Base-by-base conservation (phyloP, 2,888 invertebrate genomes). In the Balanococcus diminutus region DNA sequence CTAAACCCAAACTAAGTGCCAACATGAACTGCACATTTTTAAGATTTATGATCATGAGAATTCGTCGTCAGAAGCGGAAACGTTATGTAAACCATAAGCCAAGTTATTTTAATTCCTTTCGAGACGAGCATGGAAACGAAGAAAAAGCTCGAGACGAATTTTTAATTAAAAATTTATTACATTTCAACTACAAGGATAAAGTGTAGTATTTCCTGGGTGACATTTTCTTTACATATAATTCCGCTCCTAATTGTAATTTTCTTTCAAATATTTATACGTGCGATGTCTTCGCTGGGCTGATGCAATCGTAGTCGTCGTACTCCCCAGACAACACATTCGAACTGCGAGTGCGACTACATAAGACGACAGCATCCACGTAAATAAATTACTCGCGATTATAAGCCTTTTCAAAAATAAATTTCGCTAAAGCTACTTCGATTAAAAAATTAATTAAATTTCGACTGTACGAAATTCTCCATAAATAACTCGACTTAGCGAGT, bases 381-480 rank as follows among this genome's bases (percentile, higher is more conserved):
- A 79, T 79, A 32, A 36, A 79, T 36, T 32, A 79, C 19, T 36
- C 16, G 32, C 36, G 8, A 79, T 79, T 32, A 36, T 32, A 32
- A 79, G 36, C 36, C 75, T n/a, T 36, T 79, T 19, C 28, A 19
- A 36, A 36, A 79, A 79, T 9, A 32, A 36, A 79, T 36, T 16
- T 67, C 36, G 75, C 8, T 79, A 25, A n/a, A 32, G 31, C 1
- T 75, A n/a, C 36, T 36, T 32, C 75, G 75, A 79, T 79, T 36
- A 79, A 79, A 79, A 79, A 79, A 79, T 36, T 79, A 79, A 79
- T 79, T 79, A 79, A 79, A 79, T 79, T 79, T 79, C 75, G 36
- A 79, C 75, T 36, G 8, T 28, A 67, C 75, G 75, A 79, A 79
- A 14, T 79, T 19, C 75, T 1, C 36, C 36, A 79, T 79, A 79